A percentile compares a stretch with the other conserved stretches of the same genome.
phyloP scores from a whole-genome alignment of 1,140 invertebrate species.

The Dinothrombium tinctorium region DNA sequence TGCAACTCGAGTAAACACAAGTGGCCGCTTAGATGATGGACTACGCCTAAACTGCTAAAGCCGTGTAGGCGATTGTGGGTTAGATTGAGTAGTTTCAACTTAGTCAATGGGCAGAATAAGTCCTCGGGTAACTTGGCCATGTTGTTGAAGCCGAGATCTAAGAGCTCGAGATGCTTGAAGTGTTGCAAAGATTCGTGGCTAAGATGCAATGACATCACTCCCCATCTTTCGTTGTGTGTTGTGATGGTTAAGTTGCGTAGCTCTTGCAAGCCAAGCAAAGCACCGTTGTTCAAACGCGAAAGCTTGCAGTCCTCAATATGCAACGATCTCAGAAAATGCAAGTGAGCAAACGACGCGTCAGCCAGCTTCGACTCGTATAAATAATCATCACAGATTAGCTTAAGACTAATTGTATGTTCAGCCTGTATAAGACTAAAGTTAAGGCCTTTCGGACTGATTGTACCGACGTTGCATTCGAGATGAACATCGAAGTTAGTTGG shows the following conservation, averaged over 20 bases:
- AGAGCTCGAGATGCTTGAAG: constrained; percentile 35
- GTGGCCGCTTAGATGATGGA: constrained; percentile 22
- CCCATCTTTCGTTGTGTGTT: constrained; percentile 30
- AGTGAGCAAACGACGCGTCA: constrained; percentile 15
- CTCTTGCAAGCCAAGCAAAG: constrained; percentile 15
- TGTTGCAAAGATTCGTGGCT: constrained; percentile 39
- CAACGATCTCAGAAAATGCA: constrained; percentile 12
- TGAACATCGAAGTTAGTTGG: constrained; percentile 25
- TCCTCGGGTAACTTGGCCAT: constrained; percentile 46
- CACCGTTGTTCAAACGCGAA: constrained; percentile 11
- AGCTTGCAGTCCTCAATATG: constrained; percentile 15
- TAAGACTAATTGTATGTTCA: constrained; percentile 50
- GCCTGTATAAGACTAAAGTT: constrained; percentile 62
- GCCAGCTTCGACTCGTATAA: constrained; percentile 37
- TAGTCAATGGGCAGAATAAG: constrained; percentile 39
- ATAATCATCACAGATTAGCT: constrained; percentile 57
- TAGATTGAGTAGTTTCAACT: constrained; percentile 15
- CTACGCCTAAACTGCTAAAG: constrained; percentile 38
- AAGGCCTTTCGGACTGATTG: constrained; percentile 39
- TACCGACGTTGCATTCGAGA: constrained; percentile 41
- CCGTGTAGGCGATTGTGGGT: constrained; percentile 52
- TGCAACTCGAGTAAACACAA: constrained; percentile 49
- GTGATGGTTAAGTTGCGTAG: constrained; percentile 16
- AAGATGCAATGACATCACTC: constrained; percentile 47
- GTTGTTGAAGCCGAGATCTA: constrained; percentile 53